A percentile compares a stretch with the other conserved stretches of the same genome.
phyloP scores from a whole-genome alignment of 2,797 vertebrate genomes.

The Hoplostethus mediterraneus region DNA sequence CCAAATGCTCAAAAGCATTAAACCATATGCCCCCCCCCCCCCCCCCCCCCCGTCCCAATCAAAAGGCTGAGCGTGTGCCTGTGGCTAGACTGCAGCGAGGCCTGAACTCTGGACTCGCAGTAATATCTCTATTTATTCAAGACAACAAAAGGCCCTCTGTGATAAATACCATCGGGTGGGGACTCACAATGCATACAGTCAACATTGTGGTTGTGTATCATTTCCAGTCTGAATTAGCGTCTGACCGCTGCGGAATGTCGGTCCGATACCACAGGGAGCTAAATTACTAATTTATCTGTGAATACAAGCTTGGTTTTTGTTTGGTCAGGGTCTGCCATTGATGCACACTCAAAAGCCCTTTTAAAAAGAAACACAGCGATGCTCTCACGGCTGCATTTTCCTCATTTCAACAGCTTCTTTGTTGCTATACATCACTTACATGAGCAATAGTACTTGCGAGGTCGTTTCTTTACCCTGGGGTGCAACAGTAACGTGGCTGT shows the following conservation, averaged over 20 bases:
- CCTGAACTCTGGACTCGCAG: constrained; percentile 59
- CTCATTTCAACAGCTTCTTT: constrained; percentile 22
- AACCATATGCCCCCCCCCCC: too few relatives aligned
- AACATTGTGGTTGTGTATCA: constrained; percentile 42
- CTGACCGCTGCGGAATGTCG: constrained; percentile 21
- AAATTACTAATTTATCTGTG: constrained; percentile 12
- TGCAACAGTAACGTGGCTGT: not conserved
- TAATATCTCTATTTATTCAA: constrained; percentile 70
- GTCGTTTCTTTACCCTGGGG: constrained; percentile 33
- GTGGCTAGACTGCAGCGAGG: constrained; percentile 45
- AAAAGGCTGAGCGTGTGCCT: constrained; percentile 49
- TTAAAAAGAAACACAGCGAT: not conserved
- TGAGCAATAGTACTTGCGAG: constrained; percentile 21
- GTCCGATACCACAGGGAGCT: constrained; percentile 14
- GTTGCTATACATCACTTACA: not conserved
- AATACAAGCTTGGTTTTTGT: constrained; percentile 12
- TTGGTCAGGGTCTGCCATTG: constrained; percentile 1
- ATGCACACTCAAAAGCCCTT: not conserved
- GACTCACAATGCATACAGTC: constrained; percentile 51
- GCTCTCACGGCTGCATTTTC: constrained; percentile 15
- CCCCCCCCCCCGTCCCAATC: too few relatives aligned
- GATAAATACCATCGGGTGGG: constrained; percentile 56
- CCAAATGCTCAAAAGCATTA: constrained; percentile 16
- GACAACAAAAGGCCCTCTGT: constrained; percentile 66
- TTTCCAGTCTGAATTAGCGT: constrained; percentile 34